Evolutionary conservation across 2,888 invertebrate species (phyloP), one percentile per base, ranked within the genome.

Genomic region (Eulithis testata): DNA sequence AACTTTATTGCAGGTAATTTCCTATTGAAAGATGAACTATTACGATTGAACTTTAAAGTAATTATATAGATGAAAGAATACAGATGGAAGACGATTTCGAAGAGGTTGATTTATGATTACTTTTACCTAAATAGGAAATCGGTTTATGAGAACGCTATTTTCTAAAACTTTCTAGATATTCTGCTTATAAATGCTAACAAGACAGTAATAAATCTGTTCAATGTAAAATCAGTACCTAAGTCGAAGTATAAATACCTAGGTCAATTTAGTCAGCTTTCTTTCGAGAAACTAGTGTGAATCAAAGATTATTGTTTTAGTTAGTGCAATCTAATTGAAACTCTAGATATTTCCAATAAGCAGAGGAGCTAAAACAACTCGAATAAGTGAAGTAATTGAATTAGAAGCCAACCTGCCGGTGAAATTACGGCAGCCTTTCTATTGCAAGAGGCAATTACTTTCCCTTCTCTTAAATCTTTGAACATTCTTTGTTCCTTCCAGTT

Each of bases 301-400:
- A 53, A 61, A 40, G 47, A 60, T 9, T 11, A 8, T 53, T 63
- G 45, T n/a, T 43, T 27, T 36, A 21, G 44, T 55, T 36, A 52
- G 47, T 12, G 37, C 21, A 40, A 12, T 9, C 43, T 7, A 49
- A 21, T 58, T 21, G 12, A 12, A 49, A 53, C 51, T 56, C 51
- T 60, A 66, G 63, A 54, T 51, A 52, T 56, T 52, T 11, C 45
- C 51, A 66, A 66, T 63, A 53, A 60, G 50, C 66, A 43, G 36
- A 59, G 12, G n/a, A 11, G n/a, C 43, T 40, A 36, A 37, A 53
- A 68, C 69, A 74, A 68, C 71, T 75, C 69, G 72, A 79, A 80
- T 79, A 73, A 73, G 67, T 66, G 74, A 76, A 80, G 76, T 85
- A 87, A 87, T 85, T 85, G 75, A 85, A 87, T 86, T 85, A 86